These are phyloP conservation scores for Xiphophorus hellerii DNA, from an alignment of 2,113 vertebrate species.

Conservation along the genomic window DNA sequence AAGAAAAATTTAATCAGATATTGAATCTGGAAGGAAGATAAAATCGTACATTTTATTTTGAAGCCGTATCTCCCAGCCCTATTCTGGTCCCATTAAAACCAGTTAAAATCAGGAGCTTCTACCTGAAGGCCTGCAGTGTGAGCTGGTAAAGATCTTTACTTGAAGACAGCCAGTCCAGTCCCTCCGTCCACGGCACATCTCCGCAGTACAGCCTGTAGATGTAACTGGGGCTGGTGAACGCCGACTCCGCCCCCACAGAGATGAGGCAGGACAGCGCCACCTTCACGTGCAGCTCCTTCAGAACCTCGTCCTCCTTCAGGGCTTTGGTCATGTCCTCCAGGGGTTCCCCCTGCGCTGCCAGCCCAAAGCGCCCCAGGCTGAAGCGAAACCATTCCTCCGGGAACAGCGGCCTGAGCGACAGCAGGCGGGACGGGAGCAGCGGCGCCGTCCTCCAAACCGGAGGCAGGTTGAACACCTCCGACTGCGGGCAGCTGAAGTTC, in stretches of 20 bases:
- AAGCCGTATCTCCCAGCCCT: no score
- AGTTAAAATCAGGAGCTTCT: slow-evolving; percentile 46
- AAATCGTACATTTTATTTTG: no score
- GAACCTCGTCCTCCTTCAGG: slow-evolving; percentile 84
- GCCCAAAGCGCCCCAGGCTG: slow-evolving; percentile 84
- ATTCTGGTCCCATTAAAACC: no score
- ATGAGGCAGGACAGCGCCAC: slow-evolving; percentile 88
- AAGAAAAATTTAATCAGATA: no score
- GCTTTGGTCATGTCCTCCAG: slow-evolving; percentile 84
- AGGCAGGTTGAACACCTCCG: slow-evolving; percentile 86
- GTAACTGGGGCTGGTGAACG: slow-evolving; percentile 86
- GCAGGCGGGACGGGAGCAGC: slow-evolving; percentile 80
- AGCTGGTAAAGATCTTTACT: slow-evolving; percentile 93
- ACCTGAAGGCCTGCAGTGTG: slow-evolving; percentile 94
- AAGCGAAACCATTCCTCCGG: slow-evolving; percentile 95
- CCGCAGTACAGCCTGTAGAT: slow-evolving; percentile 91
- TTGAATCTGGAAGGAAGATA: no score
- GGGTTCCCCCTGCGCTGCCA: slow-evolving; percentile 81
- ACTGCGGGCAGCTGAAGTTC: slow-evolving; percentile 88
- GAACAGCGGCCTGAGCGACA: slow-evolving; percentile 86
- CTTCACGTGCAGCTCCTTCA: slow-evolving; percentile 87
- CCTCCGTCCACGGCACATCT: slow-evolving; percentile 89
- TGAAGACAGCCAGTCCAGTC: slow-evolving; percentile 89
- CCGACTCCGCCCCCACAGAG: slow-evolving; percentile 87
- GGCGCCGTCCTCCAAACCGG: slow-evolving; percentile 87